Evolutionary conservation across 2,888 invertebrate genomes (phyloP).

Genomic region (Nycteola revayana): DNA sequence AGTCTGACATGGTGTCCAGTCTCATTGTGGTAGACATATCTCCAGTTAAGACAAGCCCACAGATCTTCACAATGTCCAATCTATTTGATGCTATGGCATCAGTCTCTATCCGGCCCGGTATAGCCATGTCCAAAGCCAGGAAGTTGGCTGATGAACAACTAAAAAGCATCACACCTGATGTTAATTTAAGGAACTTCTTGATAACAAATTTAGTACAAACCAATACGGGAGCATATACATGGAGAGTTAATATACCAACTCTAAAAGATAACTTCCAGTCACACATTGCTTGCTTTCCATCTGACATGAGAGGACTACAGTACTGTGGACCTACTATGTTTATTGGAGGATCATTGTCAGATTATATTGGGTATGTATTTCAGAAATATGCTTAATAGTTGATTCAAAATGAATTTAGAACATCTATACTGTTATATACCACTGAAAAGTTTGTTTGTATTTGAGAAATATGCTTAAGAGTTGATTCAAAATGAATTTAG

Average conservation of each 20-base stretch:
- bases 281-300: constrained; percentile 85
- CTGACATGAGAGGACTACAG: constrained; percentile 65
- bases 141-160: constrained; percentile 84
- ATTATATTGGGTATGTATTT: constrained; percentile 85
- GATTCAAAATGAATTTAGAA: no score
- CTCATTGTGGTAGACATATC: constrained; percentile 88
- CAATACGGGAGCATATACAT: constrained; percentile 84
- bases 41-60: constrained; percentile 84
- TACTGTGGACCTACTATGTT: constrained; percentile 90
- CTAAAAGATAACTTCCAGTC: constrained; percentile 85
- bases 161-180: constrained; percentile 77
- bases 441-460: no score
- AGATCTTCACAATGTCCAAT: constrained; percentile 82
- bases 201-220: constrained; percentile 91
- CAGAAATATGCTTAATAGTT: no score
- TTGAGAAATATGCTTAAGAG: no score
- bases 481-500: no score
- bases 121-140: constrained; percentile 87
- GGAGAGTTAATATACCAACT: constrained; percentile 91
- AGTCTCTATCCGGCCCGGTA: constrained; percentile 82
- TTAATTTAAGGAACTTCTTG: constrained; percentile 88
- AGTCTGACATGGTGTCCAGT: constrained; percentile 84
- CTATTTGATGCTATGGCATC: constrained; percentile 86
- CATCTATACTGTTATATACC: no score
- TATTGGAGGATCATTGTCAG: constrained; percentile 91